Evolutionary conservation across 2,888 invertebrate genomes (phyloP).

Genomic region (Temnothorax ravouxi): DNA sequence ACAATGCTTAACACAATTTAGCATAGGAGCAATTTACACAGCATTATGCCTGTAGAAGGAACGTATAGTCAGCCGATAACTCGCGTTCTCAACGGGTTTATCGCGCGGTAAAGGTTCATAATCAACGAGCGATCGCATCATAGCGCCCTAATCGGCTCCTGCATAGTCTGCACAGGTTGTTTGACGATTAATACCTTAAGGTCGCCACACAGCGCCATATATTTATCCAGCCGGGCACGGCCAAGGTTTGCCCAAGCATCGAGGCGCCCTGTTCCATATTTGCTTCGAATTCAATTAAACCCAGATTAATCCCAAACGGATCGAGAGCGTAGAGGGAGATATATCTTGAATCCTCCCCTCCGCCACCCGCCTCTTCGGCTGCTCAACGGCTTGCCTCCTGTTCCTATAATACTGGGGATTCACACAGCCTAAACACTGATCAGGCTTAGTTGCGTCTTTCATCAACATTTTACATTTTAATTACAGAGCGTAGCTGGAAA

Average conservation of each 20-base stretch:
- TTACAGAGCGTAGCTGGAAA: no score
- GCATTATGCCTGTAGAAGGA: slow-evolving; percentile 50
- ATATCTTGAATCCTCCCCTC: not conserved
- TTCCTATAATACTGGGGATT: not conserved
- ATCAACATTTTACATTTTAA: not conserved
- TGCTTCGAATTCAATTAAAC: slow-evolving; percentile 64
- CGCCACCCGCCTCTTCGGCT: not conserved
- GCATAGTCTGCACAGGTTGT: slow-evolving; percentile 41
- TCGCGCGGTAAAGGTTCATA: slow-evolving; percentile 53
- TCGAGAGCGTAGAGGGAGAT: slow-evolving; percentile 49
- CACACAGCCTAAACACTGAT: slow-evolving; percentile 2
- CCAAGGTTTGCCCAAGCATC: slow-evolving; percentile 56
- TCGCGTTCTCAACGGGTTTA: slow-evolving; percentile 32
- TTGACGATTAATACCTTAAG: slow-evolving; percentile 59
- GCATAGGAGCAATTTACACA: slow-evolving; percentile 51
- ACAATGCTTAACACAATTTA: slow-evolving; percentile 53
- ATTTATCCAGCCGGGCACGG: slow-evolving; percentile 55
- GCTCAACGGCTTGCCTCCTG: not conserved
- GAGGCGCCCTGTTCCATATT: slow-evolving; percentile 53
- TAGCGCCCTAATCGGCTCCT: slow-evolving; percentile 46
- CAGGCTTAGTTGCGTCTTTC: not conserved
- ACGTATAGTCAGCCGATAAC: slow-evolving; percentile 35
- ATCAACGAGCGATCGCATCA: slow-evolving; percentile 54
- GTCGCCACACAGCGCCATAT: slow-evolving; percentile 46
- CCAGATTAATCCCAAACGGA: slow-evolving; percentile 62